These are phyloP conservation scores for Lycodopsis pacificus DNA, from an alignment of 2,797 vertebrate genomes.

Conservation along the genomic window DNA sequence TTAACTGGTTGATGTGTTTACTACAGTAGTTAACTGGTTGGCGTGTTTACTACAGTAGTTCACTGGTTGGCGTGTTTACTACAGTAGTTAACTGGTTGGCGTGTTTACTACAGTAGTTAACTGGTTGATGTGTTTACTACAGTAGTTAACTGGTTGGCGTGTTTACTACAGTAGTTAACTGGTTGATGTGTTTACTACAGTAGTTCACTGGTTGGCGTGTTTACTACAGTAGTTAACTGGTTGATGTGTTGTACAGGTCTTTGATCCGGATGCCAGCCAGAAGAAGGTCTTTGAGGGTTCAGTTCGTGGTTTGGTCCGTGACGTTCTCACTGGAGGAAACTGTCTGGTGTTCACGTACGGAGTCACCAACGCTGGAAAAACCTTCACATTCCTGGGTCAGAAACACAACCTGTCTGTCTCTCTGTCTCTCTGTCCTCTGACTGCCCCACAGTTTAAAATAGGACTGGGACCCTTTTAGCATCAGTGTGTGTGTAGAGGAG, in stretches of 20 bases:
- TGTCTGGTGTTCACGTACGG: slow-evolving; percentile 94
- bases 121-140: no score
- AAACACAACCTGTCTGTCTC: background rate
- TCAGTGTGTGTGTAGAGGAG: background rate
- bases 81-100: no score
- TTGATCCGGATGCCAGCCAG: slow-evolving; percentile 90
- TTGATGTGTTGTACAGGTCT: slow-evolving; percentile 83
- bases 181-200: no score
- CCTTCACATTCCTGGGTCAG: slow-evolving; percentile 94
- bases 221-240: no score
- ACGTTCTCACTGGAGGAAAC: slow-evolving; percentile 90
- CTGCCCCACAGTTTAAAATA: background rate
- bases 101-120: no score
- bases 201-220: background rate
- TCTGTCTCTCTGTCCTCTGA: background rate
- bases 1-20: no score
- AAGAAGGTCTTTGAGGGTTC: slow-evolving; percentile 91
- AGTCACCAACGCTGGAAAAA: slow-evolving; percentile 95
- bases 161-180: background rate
- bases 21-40: no score
- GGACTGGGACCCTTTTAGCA: background rate
- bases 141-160: no score
- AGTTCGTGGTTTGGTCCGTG: slow-evolving; percentile 86
- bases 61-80: no score
- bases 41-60: no score